Evolutionary conservation across 2,113 vertebrate genomes (phyloP).

Genomic region (Pampusana beccarii): DNA sequence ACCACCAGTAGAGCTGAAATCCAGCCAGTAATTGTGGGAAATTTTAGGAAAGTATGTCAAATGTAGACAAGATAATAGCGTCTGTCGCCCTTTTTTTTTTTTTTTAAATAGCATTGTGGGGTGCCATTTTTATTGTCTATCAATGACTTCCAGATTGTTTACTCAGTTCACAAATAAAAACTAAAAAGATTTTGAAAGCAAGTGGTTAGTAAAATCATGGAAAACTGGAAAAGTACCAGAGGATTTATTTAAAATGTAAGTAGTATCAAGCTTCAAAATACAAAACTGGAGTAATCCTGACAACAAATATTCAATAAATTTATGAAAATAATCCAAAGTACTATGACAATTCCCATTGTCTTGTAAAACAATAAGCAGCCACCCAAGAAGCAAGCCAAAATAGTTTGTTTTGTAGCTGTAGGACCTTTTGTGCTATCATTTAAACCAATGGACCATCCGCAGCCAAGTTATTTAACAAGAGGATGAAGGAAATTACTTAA

Average conservation of each 20-base stretch:
- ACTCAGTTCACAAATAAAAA: conserved; percentile 36
- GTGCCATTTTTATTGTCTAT: conserved; percentile 57
- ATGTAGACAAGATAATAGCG: conserved; percentile 49
- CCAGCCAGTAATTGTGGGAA: conserved; percentile 53
- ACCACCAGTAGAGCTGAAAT: conserved; percentile 35
- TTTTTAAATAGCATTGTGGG: background rate
- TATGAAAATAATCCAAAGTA: conserved; percentile 40
- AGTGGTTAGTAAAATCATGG: background rate
- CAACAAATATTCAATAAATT: conserved; percentile 57
- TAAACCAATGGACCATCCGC: background rate
- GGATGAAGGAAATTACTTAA: background rate
- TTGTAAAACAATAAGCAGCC: conserved; percentile 49
- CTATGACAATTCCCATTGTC: conserved; percentile 50
- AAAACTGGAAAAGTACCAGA: conserved; percentile 30
- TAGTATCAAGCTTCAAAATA: conserved; percentile 26
- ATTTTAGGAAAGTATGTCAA: conserved; percentile 57
- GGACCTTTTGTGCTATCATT: conserved; percentile 47
- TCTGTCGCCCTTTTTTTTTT: background rate
- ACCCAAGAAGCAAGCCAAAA: conserved; percentile 62
- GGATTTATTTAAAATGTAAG: conserved; percentile 17
- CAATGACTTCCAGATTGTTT: conserved; percentile 63
- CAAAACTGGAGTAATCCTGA: background rate
- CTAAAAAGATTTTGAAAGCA: background rate
- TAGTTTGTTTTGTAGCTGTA: conserved; percentile 39
- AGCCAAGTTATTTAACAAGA: conserved; percentile 9